Evolutionary conservation across 1,140 invertebrate species (phyloP).

Genomic region (Amyelois transitella): DNA sequence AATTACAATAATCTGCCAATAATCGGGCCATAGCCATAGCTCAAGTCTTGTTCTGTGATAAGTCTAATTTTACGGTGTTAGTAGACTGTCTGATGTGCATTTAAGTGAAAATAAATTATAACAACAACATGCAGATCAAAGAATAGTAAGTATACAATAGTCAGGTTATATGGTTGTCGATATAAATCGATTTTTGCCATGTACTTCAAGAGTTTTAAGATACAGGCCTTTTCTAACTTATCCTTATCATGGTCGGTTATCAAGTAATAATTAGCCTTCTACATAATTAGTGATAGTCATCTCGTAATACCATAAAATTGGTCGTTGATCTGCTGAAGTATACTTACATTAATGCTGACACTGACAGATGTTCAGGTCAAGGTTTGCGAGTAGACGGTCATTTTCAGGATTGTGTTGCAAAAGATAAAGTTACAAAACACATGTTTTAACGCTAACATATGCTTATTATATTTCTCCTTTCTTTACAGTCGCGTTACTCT

Average conservation of each 20-base stretch:
- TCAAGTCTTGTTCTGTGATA: constrained; percentile 68
- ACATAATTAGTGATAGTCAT: not conserved
- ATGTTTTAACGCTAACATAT: constrained; percentile 14
- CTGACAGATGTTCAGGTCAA: constrained; percentile 42
- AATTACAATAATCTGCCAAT: constrained; percentile 65
- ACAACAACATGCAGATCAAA: constrained; percentile 69
- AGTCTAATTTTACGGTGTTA: constrained; percentile 56
- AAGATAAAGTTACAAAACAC: not conserved
- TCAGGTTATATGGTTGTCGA: constrained; percentile 57
- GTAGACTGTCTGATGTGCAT: constrained; percentile 69
- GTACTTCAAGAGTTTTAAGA: constrained; percentile 16
- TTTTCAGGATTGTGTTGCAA: not conserved
- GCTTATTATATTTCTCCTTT: constrained; percentile 24
- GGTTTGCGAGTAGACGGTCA: constrained; percentile 17
- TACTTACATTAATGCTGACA: constrained; percentile 22
- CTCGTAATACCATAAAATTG: not conserved
- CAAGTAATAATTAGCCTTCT: not conserved
- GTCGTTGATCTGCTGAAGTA: not conserved
- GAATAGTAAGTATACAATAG: constrained; percentile 63
- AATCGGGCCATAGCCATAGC: constrained; percentile 59
- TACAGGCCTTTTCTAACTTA: constrained; percentile 12
- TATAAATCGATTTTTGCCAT: constrained; percentile 64
- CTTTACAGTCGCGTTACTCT: constrained; percentile 66
- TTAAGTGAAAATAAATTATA: constrained; percentile 61
- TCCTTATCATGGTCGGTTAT: constrained; percentile 17